Base-by-base conservation (phyloP, 2,113 vertebrate species). In the Cygnus atratus region DNA sequence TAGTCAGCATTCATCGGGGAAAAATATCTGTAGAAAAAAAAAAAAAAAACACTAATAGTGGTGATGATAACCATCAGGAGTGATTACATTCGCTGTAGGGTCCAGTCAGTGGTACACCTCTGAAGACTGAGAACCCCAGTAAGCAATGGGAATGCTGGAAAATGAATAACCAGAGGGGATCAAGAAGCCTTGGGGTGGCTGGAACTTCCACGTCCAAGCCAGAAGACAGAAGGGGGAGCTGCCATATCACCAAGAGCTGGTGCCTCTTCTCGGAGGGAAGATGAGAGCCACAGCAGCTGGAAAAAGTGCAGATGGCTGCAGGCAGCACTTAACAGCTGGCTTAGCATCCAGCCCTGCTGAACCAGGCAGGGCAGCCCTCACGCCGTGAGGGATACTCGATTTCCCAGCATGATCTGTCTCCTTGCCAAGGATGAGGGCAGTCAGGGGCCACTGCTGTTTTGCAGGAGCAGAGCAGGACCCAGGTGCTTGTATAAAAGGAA, bases 231-330 rank as follows among this genome's bases (percentile, higher is more conserved):
- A 78, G 17, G 48, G 58, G 17, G 5, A 88, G 4, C 35, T 83
- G 62, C 28, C 11, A 0, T 65, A 14, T 41, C n/a, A 68, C 39
- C 41, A 26, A 39, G 75, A 37, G 22, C 25, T 65, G 54, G 6
- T 83, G 33, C 68, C 37, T 87, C 33, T 61, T 68, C 48, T 76
- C 25, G 13, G 43, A 57, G 55, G 91, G 35, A 37, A n/a, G 77
- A 46, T 46, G 58, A 58, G 77, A 93, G 61, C 33, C 0, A 0
- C 62, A 92, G 62, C 88, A 92, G 82, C 85, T 94, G 94, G 74
- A 50, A 66, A n/a, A 50, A 26, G n/a, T 24, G 39, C 87, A 92
- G 58, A 44, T 93, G 92, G 52, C 78, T 92, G 78, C 91, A 79
- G 75, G 88, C 82, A 68, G 75, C 43, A 20, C 59, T 85, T 26